Evolutionary conservation across 2,113 vertebrate species (phyloP).

Genomic region (Hemichromis elongatus): DNA sequence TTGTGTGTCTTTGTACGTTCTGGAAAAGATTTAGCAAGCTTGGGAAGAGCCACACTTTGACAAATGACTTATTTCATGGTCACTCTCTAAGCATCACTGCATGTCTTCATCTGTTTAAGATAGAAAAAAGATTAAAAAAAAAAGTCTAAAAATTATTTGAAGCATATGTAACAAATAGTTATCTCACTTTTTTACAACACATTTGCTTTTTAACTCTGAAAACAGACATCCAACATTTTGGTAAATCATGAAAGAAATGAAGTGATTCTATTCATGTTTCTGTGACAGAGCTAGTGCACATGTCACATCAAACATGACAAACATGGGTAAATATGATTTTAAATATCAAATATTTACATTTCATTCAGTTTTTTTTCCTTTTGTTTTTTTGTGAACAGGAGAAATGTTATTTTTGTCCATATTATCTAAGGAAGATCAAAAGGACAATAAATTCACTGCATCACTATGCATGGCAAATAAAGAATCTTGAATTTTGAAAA

Average conservation of each 20-base stretch:
- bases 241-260: background rate
- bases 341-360: too few relatives aligned
- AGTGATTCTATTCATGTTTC: background rate
- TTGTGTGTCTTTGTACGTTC: background rate
- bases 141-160: too few relatives aligned
- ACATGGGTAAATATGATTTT: background rate
- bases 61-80: background rate
- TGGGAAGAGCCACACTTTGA: background rate
- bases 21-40: too few relatives aligned
- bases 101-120: rapidly evolving
- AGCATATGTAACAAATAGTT: too few relatives aligned
- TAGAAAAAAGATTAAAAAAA: background rate
- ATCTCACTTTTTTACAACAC: rapidly evolving
- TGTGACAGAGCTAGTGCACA: background rate
- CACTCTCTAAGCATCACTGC: rapidly evolving
- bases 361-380: too few relatives aligned
- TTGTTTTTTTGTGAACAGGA: too few relatives aligned
- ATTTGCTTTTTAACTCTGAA: background rate
- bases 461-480: too few relatives aligned
- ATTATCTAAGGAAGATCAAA: background rate
- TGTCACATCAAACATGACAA: background rate
- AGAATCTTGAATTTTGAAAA: too few relatives aligned
- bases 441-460: background rate
- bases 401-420: background rate
- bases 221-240: rapidly evolving